Base-by-base conservation (phyloP, 1,140 invertebrate species). In the Archivesica marissinica region DNA sequence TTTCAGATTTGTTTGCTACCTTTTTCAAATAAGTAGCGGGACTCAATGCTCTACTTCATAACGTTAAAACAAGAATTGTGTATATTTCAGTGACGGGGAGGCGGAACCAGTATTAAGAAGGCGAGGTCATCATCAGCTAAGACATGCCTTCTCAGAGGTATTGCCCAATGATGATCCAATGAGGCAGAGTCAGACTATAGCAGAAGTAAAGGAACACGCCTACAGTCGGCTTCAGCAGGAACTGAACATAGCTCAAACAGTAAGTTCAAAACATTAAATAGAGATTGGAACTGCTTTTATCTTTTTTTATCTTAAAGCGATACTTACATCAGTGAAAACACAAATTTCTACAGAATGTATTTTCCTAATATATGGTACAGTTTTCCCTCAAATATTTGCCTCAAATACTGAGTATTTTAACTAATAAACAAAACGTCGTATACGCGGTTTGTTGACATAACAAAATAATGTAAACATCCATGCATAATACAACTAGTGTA, bases 201-300 rank as follows among this genome's bases (percentile, higher is more conserved):
- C 95, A 0, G 95, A 96, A 82, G 95, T 95, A 1, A 96, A 96
- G 88, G 96, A 96, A 75, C 95, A 95, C 64, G 95, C 96, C 0
- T 95, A 96, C 82, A 91, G 94, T 0, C 94, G 95, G 74, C 92
- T 96, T 15, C 95, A 96, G 88, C 95, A 96, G 50, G 96, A 97
- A 90, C 94, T 97, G 38, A 95, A 93, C 59, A 95, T 95, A 81
- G 96, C 96, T 44, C 95, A 96, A 88, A 94, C 95, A 85, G 94
- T 94, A 90, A 86, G 82, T 75, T n/a, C n/a, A n/a, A 64, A n/a
- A 33, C 4, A 11, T 47, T 47, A 47, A 7, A 47, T 20, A 47
- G 20, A 20, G 7, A 20, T 47, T 47, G 44, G 44, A 47, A 61
- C 13, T 61, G n/a, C 3, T 30, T 28, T 13, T 28, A 33, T 15